phyloP scores from a whole-genome alignment of 2,888 invertebrate genomes.

The Stenurella melanura region DNA sequence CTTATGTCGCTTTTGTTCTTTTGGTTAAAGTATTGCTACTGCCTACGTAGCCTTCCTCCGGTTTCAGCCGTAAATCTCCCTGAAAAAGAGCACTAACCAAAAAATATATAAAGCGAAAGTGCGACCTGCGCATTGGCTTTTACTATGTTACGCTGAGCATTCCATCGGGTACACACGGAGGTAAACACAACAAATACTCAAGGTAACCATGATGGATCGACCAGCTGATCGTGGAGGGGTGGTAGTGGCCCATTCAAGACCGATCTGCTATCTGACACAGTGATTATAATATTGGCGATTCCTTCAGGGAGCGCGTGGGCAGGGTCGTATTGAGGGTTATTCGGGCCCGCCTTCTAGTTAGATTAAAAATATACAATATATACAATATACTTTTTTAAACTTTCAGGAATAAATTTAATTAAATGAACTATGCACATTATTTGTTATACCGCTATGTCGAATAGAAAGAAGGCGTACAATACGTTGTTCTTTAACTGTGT shows the following conservation, averaged over 20 bases:
- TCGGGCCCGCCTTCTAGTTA: background rate
- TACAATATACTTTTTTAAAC: too few species aligned
- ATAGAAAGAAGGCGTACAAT: too few species aligned
- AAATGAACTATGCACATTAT: too few species aligned
- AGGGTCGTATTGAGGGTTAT: slow-evolving; percentile 36
- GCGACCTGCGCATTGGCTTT: slow-evolving; percentile 14
- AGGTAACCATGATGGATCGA: slow-evolving; percentile 59
- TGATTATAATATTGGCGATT: slow-evolving; percentile 68
- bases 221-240: slow-evolving; percentile 62
- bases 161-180: slow-evolving; percentile 25
- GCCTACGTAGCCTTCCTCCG: background rate
- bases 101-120: background rate
- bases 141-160: slow-evolving; percentile 30
- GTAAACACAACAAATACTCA: slow-evolving; percentile 58
- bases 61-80: background rate
- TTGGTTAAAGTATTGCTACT: background rate
- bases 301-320: slow-evolving; percentile 54
- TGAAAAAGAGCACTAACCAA: background rate
- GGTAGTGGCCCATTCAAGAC: slow-evolving; percentile 61
- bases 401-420: too few species aligned
- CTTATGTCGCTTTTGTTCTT: background rate
- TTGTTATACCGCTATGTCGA: too few species aligned
- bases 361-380: too few species aligned
- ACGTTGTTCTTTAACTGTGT: too few species aligned
- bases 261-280: slow-evolving; percentile 62